Evolutionary conservation across 2,797 vertebrate genomes (phyloP).

Genomic region (Helarctos malayanus): DNA sequence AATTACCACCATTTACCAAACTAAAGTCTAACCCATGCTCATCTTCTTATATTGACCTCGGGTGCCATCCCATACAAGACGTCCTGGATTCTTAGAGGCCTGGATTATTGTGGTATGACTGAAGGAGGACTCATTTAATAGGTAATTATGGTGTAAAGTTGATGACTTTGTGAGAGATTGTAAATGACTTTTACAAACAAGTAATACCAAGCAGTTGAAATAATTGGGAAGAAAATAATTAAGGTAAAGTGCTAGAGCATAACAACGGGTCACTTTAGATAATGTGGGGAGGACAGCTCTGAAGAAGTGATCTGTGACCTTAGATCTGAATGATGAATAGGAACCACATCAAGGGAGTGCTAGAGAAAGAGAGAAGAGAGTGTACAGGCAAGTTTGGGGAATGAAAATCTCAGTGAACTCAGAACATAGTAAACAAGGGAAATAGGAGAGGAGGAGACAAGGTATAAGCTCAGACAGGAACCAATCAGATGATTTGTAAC

Average conservation of each 20-base stretch:
- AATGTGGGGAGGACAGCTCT: background rate
- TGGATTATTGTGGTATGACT: background rate
- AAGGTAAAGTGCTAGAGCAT: background rate
- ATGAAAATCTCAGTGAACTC: background rate
- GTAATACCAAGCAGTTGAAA: background rate
- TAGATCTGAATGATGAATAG: background rate
- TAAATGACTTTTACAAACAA: background rate
- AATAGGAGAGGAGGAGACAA: background rate
- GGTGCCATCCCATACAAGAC: background rate
- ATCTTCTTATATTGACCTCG: background rate
- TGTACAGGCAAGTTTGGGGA: background rate
- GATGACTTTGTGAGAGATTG: background rate
- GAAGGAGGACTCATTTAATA: background rate
- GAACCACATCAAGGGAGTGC: background rate
- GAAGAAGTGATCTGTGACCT: background rate
- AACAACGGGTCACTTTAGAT: background rate
- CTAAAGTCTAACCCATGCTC: fast-evolving
- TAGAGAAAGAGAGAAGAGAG: background rate
- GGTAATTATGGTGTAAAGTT: background rate
- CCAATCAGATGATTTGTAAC: conserved; percentile 31
- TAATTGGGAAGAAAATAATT: background rate
- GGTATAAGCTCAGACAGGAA: background rate
- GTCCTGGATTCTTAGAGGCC: background rate
- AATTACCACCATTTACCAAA: background rate
- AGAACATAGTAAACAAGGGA: background rate